Percentiles rank a stretch among this genome's conserved stretches.
phyloP scores from a whole-genome alignment of 2,797 vertebrate genomes.

The Australoheros facetus region DNA sequence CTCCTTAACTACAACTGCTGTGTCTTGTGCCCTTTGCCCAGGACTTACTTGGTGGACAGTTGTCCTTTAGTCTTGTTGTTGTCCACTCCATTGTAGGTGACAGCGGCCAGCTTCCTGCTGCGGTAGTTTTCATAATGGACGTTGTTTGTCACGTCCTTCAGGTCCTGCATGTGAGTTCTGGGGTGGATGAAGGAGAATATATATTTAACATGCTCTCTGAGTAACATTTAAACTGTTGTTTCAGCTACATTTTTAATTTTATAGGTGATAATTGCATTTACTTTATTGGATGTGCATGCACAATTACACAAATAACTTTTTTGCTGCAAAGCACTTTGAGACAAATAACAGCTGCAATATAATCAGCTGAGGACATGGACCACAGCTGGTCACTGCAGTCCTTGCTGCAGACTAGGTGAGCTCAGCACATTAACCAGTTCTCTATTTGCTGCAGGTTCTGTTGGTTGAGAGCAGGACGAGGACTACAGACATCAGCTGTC shows the following conservation, averaged over 20 bases:
- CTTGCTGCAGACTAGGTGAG: too few species aligned
- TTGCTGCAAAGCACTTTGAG: too few species aligned
- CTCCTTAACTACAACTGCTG: not conserved
- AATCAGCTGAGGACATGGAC: not conserved
- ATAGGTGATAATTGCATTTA: rapidly evolving
- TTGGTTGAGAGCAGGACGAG: not conserved
- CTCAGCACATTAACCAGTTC: too few species aligned
- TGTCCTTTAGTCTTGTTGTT: conserved; percentile 97
- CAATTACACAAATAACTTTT: too few species aligned
- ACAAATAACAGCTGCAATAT: not conserved
- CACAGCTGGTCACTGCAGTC: not conserved
- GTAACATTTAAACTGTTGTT: not conserved
- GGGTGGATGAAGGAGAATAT: not conserved
- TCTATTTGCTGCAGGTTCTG: too few species aligned
- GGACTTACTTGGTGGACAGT: conserved; percentile 92
- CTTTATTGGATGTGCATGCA: not conserved
- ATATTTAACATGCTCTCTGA: rapidly evolving
- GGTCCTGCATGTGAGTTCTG: conserved; percentile 99
- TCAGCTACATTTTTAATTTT: not conserved
- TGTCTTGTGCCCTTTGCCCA: not conserved
- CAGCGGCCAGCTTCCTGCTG: conserved; percentile 98
- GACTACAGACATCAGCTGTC: not conserved
- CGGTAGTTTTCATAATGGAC: conserved; percentile 99
- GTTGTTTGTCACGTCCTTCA: conserved; percentile 99
- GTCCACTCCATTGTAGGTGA: conserved; percentile 97